A percentile compares a stretch with the other conserved stretches of the same genome.
Conservation (phyloP, 64 coral and sea anemone genomes). For the Hydrozoanthus tunicans region DNA sequence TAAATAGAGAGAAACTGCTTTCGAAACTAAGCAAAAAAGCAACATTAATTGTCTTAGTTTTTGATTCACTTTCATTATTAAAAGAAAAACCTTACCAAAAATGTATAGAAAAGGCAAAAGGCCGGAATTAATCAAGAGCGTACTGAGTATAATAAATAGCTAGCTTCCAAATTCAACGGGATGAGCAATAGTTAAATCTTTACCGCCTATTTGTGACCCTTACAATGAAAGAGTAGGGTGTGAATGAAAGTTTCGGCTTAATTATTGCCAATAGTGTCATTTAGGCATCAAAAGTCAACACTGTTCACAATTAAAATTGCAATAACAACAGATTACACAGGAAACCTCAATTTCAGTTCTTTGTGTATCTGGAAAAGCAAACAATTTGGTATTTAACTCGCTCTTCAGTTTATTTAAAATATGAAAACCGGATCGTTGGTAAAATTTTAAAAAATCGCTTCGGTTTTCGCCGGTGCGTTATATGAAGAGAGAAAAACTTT, state of each 20-base stretch:
- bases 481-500: not conserved
- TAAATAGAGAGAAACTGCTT: not conserved
- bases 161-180: not conserved
- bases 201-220: not conserved
- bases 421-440: not conserved
- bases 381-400: not conserved
- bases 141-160: not conserved
- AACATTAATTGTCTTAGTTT: no score
- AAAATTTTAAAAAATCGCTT: not conserved
- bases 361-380: constrained; percentile 12
- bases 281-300: not conserved
- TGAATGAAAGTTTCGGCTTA: not conserved
- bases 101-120: not conserved
- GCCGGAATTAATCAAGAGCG: not conserved
- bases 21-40: not conserved
- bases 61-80: no score
- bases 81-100: no score
- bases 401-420: not conserved
- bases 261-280: not conserved
- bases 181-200: not conserved
- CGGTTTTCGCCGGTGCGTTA: not conserved
- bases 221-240: not conserved
- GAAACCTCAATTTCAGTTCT: not conserved
- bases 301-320: not conserved
- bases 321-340: constrained; percentile 18